Conservation (phyloP, 1,140 invertebrate genomes). For the Ceratosolen fusciceps region DNA sequence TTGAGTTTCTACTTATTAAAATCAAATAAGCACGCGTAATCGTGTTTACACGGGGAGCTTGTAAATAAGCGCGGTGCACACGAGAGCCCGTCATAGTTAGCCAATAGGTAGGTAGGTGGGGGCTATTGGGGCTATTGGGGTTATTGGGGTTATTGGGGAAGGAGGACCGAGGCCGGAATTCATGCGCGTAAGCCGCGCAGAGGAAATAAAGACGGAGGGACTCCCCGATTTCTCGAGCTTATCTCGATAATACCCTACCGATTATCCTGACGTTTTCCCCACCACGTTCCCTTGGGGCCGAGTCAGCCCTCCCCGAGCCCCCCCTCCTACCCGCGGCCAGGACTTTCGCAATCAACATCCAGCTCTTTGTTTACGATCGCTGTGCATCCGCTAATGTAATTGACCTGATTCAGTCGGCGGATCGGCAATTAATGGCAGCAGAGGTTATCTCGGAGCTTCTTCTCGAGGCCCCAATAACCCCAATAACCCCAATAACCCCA, state of each 20-base stretch:
- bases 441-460: constrained; percentile 48
- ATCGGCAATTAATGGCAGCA: constrained; percentile 63
- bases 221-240: not conserved
- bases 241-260: constrained; percentile 30
- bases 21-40: constrained; percentile 36
- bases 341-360: constrained; percentile 63
- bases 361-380: constrained; percentile 63
- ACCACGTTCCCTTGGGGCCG: not conserved
- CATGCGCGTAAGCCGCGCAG: not conserved
- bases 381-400: constrained; percentile 65
- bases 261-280: not conserved
- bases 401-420: constrained; percentile 66
- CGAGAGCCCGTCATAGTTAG: constrained; percentile 18
- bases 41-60: not conserved
- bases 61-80: constrained; percentile 27
- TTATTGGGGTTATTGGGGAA: too few species aligned
- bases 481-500: too few species aligned
- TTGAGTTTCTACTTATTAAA: constrained; percentile 37
- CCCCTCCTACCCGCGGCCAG: not conserved
- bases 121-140: too few species aligned
- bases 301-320: not conserved
- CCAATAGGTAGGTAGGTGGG: too few species aligned
- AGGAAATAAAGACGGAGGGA: not conserved
- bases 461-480: too few species aligned
- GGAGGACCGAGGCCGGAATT: not conserved